These are phyloP conservation scores for Gambusia holbrooki DNA, from an alignment of 2,113 vertebrate genomes.

Conservation along the genomic window DNA sequence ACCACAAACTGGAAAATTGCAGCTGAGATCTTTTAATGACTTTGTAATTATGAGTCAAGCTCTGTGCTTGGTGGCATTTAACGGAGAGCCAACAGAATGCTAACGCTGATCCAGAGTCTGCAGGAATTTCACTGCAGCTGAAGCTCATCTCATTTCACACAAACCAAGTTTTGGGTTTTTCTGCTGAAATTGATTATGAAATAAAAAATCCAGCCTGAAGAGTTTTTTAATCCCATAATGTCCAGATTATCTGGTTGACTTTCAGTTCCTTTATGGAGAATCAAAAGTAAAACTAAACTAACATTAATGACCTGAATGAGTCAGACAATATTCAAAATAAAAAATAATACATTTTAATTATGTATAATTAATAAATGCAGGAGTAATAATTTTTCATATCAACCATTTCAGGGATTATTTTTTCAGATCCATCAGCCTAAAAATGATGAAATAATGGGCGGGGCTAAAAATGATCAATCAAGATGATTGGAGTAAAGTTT, in stretches of 20 bases:
- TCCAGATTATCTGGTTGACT: background rate
- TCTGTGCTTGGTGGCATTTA: slow-evolving; percentile 55
- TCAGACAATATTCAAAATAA: background rate
- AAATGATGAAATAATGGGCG: background rate
- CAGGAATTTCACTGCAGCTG: background rate
- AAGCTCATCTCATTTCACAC: slow-evolving; percentile 12
- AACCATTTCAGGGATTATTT: no score
- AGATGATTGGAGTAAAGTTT: background rate
- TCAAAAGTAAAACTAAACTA: background rate
- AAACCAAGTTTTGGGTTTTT: slow-evolving; percentile 8
- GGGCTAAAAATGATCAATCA: background rate
- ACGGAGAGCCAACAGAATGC: slow-evolving; percentile 10
- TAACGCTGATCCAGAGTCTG: slow-evolving; percentile 16
- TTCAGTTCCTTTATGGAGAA: background rate
- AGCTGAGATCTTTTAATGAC: slow-evolving; percentile 61
- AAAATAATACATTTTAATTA: background rate
- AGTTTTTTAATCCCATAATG: background rate
- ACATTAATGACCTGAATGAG: background rate
- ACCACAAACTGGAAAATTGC: slow-evolving; percentile 66
- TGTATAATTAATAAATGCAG: background rate
- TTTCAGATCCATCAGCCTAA: no score
- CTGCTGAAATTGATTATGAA: slow-evolving; percentile 1
- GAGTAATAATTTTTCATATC: no score
- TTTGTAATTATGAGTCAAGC: slow-evolving; percentile 56
- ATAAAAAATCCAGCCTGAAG: slow-evolving; percentile 7